A percentile compares a stretch with the other conserved stretches of the same genome.
Evolutionary conservation across 1,140 invertebrate genomes (phyloP).

Genomic region (Caenorhabditis latens): DNA sequence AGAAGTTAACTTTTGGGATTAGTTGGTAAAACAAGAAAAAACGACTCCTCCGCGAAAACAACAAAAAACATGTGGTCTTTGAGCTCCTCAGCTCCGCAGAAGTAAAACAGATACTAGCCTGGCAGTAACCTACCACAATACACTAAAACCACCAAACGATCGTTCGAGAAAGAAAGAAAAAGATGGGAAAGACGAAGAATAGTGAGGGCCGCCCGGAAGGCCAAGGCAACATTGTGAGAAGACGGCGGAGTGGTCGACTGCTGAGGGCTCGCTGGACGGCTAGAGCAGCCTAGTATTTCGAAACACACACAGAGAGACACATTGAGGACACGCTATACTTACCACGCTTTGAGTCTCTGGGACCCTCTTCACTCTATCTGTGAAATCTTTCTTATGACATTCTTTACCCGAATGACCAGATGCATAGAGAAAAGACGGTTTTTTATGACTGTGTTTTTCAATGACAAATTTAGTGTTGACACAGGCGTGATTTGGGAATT

Average conservation of each 20-base stretch:
- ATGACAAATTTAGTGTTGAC: too few species aligned
- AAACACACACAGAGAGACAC: conserved; percentile 35
- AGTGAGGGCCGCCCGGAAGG: not conserved
- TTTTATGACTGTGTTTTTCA: too few species aligned
- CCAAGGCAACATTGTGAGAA: conserved; percentile 35
- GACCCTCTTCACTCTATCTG: conserved; percentile 26
- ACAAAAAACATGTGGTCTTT: conserved; percentile 21
- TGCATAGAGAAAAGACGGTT: too few species aligned
- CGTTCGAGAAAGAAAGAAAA: conserved; percentile 37
- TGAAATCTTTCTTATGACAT: not conserved
- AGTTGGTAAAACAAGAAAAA: too few species aligned
- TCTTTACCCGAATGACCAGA: not conserved
- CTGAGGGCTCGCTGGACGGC: not conserved
- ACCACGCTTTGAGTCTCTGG: conserved; percentile 5
- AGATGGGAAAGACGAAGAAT: not conserved
- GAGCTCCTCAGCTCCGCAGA: not conserved
- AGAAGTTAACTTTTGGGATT: not conserved
- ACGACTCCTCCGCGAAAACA: not conserved
- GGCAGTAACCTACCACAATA: conserved; percentile 14
- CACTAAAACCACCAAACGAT: conserved; percentile 43
- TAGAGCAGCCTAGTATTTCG: conserved; percentile 21
- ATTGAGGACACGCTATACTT: not conserved
- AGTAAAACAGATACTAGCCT: not conserved
- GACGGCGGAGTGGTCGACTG: conserved; percentile 4
- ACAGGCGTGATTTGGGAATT: too few species aligned